Percentiles rank a stretch among this genome's conserved stretches.
Conservation (phyloP, 2,888 invertebrate species). For the Sympetrum striolatum region DNA sequence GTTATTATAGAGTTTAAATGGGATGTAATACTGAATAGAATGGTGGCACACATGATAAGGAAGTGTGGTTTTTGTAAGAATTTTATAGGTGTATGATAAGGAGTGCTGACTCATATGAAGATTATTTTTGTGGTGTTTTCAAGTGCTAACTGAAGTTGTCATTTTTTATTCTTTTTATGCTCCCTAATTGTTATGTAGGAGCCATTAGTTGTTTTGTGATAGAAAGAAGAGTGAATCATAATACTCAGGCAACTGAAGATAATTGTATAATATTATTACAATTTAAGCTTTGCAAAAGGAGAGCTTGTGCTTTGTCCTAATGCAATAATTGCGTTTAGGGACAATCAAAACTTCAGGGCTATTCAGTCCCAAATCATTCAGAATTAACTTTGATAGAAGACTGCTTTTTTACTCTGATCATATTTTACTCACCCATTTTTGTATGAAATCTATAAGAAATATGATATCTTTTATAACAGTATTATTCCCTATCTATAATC, state of each 20-base stretch:
- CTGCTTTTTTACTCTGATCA: background rate
- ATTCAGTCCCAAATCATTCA: background rate
- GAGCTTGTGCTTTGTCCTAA: conserved; percentile 25
- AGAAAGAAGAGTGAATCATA: background rate
- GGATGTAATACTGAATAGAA: background rate
- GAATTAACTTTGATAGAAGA: background rate
- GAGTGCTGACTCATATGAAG: background rate
- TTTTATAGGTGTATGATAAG: conserved; percentile 6
- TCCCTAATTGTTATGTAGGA: background rate
- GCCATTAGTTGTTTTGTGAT: background rate
- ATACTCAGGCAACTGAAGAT: conserved; percentile 30
- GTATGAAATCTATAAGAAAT: background rate
- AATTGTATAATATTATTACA: background rate
- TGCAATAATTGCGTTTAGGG: conserved; percentile 17
- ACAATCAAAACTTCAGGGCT: background rate
- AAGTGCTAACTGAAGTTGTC: conserved; percentile 18
- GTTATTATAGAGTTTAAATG: background rate
- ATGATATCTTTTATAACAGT: background rate
- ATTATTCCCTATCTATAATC: background rate
- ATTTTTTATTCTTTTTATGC: background rate
- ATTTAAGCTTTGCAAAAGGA: conserved; percentile 22
- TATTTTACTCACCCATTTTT: background rate
- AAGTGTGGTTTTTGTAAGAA: background rate
- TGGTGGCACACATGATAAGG: background rate
- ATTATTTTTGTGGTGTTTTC: conserved; percentile 23